A percentile compares a stretch with the other conserved stretches of the same genome.
Conservation (phyloP, 2,113 vertebrate species). For the Gymnogyps californianus region DNA sequence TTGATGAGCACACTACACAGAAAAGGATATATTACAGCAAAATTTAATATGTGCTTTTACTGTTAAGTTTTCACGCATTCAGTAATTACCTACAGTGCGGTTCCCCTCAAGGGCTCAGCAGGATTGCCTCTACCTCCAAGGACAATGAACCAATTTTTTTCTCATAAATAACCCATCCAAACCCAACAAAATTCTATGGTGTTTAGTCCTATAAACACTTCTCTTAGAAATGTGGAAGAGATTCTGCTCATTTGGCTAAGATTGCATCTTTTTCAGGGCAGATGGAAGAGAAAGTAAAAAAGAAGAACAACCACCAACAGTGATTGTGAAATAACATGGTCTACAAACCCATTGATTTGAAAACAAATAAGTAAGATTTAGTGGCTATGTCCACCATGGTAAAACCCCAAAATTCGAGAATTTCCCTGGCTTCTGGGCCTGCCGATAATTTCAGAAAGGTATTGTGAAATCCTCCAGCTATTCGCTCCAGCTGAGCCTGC, state of each 20-base stretch:
- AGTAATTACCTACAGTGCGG: neutral
- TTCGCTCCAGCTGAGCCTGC: constrained; percentile 62
- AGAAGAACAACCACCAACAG: neutral
- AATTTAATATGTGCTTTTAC: neutral
- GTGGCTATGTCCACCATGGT: neutral
- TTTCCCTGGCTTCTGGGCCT: neutral
- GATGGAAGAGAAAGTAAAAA: constrained; percentile 35
- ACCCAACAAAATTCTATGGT: neutral
- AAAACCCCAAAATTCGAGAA: constrained; percentile 9
- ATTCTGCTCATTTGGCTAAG: neutral
- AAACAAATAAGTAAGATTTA: constrained; percentile 27
- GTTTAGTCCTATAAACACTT: neutral
- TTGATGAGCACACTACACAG: neutral
- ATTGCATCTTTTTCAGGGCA: neutral
- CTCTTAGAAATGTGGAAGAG: neutral
- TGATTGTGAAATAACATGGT: constrained; percentile 1
- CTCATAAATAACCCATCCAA: neutral
- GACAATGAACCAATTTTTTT: neutral
- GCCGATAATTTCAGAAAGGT: neutral
- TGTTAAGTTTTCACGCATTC: neutral
- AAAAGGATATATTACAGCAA: neutral
- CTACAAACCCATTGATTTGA: constrained; percentile 16
- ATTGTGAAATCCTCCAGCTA: constrained; percentile 38
- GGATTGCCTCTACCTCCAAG: neutral
- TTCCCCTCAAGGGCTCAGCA: neutral